Conservation (phyloP, 92 coral and sea anemone genomes). For the Epizoanthus illoricatus region DNA sequence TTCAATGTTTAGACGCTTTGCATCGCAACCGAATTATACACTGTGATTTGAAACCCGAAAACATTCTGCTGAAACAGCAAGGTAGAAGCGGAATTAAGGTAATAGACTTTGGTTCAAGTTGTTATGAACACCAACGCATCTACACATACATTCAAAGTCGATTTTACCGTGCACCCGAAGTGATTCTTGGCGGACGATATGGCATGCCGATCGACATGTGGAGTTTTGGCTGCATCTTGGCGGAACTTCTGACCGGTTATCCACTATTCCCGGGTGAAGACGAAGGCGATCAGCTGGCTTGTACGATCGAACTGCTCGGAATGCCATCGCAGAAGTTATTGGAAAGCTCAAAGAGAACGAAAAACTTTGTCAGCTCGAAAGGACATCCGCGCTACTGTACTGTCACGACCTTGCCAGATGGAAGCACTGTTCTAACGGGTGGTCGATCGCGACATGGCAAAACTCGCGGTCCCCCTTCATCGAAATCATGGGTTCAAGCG, state of each 20-base stretch:
- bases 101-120: constrained; percentile 98
- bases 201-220: constrained; percentile 99
- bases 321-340: constrained; percentile 80
- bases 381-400: constrained; percentile 98
- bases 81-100: constrained; percentile 98
- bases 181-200: constrained; percentile 90
- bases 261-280: constrained; percentile 99
- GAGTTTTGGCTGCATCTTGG: constrained; percentile 96
- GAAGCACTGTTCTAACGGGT: constrained; percentile 84
- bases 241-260: constrained; percentile 96
- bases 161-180: constrained; percentile 98
- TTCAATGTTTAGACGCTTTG: constrained; percentile 92
- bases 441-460: constrained; percentile 99
- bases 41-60: constrained; percentile 97
- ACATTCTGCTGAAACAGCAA: constrained; percentile 93
- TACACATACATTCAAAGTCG: constrained; percentile 99
- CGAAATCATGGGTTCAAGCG: constrained; percentile 82
- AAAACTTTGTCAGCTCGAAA: constrained; percentile 92
- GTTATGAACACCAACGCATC: constrained; percentile 96
- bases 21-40: constrained; percentile 92
- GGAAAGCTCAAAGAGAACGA: constrained; percentile 89
- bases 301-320: constrained; percentile 88
- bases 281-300: constrained; percentile 98
- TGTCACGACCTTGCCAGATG: constrained; percentile 91
- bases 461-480: constrained; percentile 89